Evolutionary conservation across 2,888 invertebrate species (phyloP).

Genomic region (Papilio gigon): DNA sequence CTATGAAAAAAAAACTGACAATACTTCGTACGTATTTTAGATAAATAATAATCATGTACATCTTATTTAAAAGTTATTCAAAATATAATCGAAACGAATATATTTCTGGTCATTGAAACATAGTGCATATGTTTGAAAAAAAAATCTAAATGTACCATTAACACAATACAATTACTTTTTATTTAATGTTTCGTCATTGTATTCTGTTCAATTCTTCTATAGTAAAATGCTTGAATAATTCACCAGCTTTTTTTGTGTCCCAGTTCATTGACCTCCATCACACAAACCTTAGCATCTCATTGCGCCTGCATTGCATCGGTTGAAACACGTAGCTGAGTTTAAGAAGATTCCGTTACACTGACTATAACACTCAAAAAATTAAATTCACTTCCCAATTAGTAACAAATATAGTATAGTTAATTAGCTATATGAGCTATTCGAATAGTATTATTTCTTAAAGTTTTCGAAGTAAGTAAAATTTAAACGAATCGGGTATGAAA

Average conservation of each 20-base stretch:
- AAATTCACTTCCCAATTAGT: too few species aligned
- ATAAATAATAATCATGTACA: neutral
- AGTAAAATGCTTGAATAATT: slow-evolving; percentile 3
- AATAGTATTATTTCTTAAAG: too few species aligned
- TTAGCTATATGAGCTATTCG: neutral
- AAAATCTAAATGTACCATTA: too few species aligned
- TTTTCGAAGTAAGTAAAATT: too few species aligned
- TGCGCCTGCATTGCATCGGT: slow-evolving; percentile 15
- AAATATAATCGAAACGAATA: neutral
- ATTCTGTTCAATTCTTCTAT: neutral
- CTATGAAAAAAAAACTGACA: neutral
- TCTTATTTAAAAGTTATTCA: neutral
- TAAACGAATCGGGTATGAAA: too few species aligned
- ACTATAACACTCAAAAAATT: too few species aligned
- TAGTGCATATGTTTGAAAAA: neutral
- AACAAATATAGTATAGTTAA: neutral
- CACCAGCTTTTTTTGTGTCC: neutral
- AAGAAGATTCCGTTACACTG: neutral
- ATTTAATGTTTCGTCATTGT: neutral
- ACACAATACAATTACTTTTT: too few species aligned
- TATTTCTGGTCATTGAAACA: neutral
- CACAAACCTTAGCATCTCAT: slow-evolving; percentile 1
- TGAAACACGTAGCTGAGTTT: slow-evolving; percentile 3
- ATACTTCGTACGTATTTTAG: neutral
- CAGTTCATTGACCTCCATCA: slow-evolving; percentile 2